Evolutionary conservation across 1,140 invertebrate species (phyloP).

Genomic region (Scylla paramamosain): DNA sequence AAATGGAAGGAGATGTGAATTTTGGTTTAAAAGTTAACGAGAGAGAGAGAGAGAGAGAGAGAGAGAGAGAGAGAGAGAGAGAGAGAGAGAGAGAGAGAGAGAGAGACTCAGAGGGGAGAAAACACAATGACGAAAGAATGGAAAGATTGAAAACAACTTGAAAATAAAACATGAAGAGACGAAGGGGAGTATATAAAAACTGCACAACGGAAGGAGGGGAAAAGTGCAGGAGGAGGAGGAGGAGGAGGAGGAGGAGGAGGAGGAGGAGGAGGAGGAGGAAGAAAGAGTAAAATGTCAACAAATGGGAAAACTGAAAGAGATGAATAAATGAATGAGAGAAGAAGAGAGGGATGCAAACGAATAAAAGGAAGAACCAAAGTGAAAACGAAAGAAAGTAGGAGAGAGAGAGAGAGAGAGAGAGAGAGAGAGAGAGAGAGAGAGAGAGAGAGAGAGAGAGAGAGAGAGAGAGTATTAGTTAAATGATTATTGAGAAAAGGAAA

Average conservation of each 20-base stretch:
- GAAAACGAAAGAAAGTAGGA: neutral
- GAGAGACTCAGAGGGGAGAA: neutral
- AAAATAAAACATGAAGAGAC: neutral
- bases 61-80: conserved; percentile 19
- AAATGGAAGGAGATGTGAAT: neutral
- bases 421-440: too few relatives aligned
- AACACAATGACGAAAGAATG: neutral
- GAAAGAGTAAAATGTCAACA: neutral
- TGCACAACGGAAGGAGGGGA: neutral
- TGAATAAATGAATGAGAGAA: neutral
- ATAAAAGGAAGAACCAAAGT: too few relatives aligned
- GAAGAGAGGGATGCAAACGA: too few relatives aligned
- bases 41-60: neutral
- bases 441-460: too few relatives aligned
- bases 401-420: neutral
- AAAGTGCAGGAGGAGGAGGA: neutral
- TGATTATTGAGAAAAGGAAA: too few relatives aligned
- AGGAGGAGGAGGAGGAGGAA: too few relatives aligned
- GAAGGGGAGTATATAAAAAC: neutral
- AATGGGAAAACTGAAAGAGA: neutral
- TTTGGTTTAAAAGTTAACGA: neutral
- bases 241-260: neutral
- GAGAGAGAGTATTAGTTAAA: too few relatives aligned
- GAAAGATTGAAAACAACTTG: neutral
- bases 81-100: neutral